Evolutionary conservation across 1,140 invertebrate genomes (phyloP), one percentile per base, ranked within the genome.

Genomic region (Drosophila virilis): DNA sequence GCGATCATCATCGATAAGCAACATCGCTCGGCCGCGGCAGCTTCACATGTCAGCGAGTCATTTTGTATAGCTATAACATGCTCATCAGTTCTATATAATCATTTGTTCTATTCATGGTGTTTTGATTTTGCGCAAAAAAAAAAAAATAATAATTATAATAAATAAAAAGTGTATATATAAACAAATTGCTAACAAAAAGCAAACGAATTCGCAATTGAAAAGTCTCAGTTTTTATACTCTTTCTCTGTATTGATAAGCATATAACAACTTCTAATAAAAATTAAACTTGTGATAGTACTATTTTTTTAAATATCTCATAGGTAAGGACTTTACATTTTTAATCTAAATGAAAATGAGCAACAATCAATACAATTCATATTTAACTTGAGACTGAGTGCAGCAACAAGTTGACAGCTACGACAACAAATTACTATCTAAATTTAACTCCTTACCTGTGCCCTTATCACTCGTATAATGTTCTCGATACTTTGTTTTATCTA

Each of bases 21-120:
- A 17, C 46, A 43, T 45, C 79, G n/a, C 12, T 13, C 32, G 13
- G n/a, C 50, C 13, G n/a, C 50, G 35, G 48, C 79, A 75, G 80
- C 76, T 71, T 38, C 54, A 66, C 64, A 64, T 68, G 77, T 66
- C 43, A 70, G 75, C 58, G 42, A 65, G 74, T 66, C 61, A 75
- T 70, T 57, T 46, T 46, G 22, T 54, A 7, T 50, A 45, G 33
- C 33, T 54, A 9, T 52, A 38, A 40, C 58, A 57, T 66, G 55
- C 48, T 75, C 76, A 78, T 78, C 58, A 66, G 54, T 50, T 84
- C 77, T 80, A 82, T 86, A 88, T 86, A 82, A 88, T 76, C 80
- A 73, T 71, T 78, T 70, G 59, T 75, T 86, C 65, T 73, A 86
- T 88, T 86, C 83, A 86, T 74, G 83, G 83, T 78, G 79, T 62